Base-by-base conservation (phyloP, 2,797 vertebrate genomes). In the Diplodus sargus region DNA sequence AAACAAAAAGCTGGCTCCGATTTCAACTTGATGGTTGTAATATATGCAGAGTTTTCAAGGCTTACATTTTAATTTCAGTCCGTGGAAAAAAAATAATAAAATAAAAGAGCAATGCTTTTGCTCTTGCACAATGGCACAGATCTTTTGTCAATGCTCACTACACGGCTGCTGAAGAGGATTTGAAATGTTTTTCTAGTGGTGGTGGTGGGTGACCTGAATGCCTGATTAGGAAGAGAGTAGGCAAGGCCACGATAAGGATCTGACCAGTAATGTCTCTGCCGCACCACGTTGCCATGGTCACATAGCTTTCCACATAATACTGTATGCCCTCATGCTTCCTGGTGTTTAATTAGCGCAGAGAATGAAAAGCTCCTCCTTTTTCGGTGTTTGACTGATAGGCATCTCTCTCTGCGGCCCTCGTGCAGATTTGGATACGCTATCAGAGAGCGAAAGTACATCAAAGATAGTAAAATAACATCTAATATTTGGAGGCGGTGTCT, bases 221-320 rank as follows among this genome's bases (percentile, higher is more conserved):
- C 82, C 57, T 92, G 96, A 97, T 97, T 94, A 96, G 92, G 85
- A 84, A 86, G 60, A 60, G 84, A 96, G 95, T 96, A 95, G 95
- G 84, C 94, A 94, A 95, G 95, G 95, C 94, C 95, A 92, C 82
- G 90, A 92, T 91, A 92, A 92, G 90, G 93, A 96, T 96, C 93
- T 90, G 91, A 90, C 95, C 95, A 94, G 93, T 96, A 95, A 96
- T 91, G 94, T 94, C 89, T 94, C 88, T 91, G 91, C 93, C 93
- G 92, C 90, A 93, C 87, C 48, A 76, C 74, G 97, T 97, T 97
- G 96, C 96, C 94, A 95, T 97, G 96, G 95, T 92, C 93, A 97
- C 96, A 91, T 93, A 91, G 93, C 92, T 94, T 96, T 95, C 93
- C 92, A 94, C 96, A 94, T 95, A 89, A 95, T 96, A 95, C 96